Evolutionary conservation across 1,140 invertebrate species (phyloP), one percentile per base, ranked within the genome.

Genomic region (Campoletis sonorensis): DNA sequence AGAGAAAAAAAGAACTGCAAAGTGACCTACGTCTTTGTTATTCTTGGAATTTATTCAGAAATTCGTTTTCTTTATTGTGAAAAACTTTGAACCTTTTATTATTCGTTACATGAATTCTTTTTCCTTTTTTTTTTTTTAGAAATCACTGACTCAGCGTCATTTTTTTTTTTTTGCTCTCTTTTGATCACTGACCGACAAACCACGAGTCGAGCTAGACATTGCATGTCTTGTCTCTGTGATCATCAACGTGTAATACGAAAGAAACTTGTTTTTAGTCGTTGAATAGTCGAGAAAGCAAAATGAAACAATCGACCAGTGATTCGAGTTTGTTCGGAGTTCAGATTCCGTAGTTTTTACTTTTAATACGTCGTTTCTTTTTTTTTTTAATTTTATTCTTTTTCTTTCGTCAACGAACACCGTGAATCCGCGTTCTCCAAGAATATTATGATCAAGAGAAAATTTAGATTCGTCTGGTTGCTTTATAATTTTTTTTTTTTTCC

Each of bases 361-460:
- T 5, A 45, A 54, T n/a, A n/a, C n/a, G n/a, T n/a, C n/a, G n/a
- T n/a, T n/a, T n/a, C n/a, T n/a, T n/a, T n/a, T n/a, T n/a, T n/a
- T n/a, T n/a, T n/a, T n/a, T n/a, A n/a, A n/a, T n/a, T n/a, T n/a
- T n/a, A n/a, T 23, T 77, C 16, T 49, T 54, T 77, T 79, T 11
- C 30, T 10, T 67, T 0, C 61, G 13, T 26, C 61, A 67, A 67
- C 8, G 5, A 26, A 7, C 61, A 27, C 61, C 30, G 10, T 26
- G 23, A 67, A 23, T 67, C 58, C 18, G 23, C 58, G 58, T 23
- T 64, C 61, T 3, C 18, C 13, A 30, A 27, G 26, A 67, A 67
- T 67, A 40, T 33, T 71, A 40, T 71, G 40, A n/a, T 71, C 68
- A n/a, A 37, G 71, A 73, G 71, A n/a, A 71, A 71, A 40, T 71